phyloP scores from a whole-genome alignment of 2,797 vertebrate genomes.

The Sciurus carolinensis region DNA sequence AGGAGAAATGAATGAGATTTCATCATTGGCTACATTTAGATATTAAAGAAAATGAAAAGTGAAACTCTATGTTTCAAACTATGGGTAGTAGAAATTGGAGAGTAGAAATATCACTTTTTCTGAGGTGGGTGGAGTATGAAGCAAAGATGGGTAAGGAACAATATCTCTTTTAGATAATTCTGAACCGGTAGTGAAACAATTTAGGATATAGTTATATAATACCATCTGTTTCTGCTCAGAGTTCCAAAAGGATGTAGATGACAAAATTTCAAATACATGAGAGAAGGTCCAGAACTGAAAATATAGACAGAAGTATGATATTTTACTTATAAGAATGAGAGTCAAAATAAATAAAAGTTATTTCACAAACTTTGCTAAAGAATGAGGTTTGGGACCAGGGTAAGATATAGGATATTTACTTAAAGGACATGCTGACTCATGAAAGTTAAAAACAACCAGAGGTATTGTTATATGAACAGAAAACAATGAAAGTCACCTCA shows the following conservation, averaged over 20 bases:
- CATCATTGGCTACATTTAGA: neutral
- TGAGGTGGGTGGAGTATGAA: neutral
- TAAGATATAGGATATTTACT: neutral
- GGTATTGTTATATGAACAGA: neutral
- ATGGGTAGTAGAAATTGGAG: neutral
- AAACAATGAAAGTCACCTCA: neutral
- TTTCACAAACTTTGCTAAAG: neutral
- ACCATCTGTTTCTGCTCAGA: neutral
- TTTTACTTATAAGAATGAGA: neutral
- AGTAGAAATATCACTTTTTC: neutral
- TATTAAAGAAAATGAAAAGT: neutral
- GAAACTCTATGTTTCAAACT: neutral
- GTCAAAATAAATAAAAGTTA: neutral
- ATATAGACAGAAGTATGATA: neutral
- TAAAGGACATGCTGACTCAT: neutral
- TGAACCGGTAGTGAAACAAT: conserved; percentile 2
- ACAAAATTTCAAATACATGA: neutral
- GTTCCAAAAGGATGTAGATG: neutral
- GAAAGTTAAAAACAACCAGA: neutral
- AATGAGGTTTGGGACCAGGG: neutral
- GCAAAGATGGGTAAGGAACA: neutral
- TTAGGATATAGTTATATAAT: neutral
- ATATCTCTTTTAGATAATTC: neutral
- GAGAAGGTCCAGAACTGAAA: neutral
- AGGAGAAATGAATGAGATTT: neutral